These are phyloP conservation scores for Antheraea pernyi DNA, from an alignment of 1,140 invertebrate species.

Conservation along the genomic window DNA sequence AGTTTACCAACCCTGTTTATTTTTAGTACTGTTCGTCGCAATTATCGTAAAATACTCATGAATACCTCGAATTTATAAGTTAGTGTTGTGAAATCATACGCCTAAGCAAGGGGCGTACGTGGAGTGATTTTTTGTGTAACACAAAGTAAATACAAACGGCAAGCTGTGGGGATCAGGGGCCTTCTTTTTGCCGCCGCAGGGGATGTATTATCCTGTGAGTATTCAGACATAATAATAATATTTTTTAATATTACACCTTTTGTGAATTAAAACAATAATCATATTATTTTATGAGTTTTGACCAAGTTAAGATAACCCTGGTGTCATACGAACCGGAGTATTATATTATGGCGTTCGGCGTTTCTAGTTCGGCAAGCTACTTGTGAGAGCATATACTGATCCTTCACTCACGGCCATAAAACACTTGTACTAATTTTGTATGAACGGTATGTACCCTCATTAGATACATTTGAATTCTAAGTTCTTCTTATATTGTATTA, in stretches of 20 bases:
- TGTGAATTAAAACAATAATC: slow-evolving; percentile 6
- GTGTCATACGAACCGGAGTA: slow-evolving; percentile 23
- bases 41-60: slow-evolving; percentile 69
- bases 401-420: background rate
- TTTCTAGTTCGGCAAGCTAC: slow-evolving; percentile 20
- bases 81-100: slow-evolving; percentile 70
- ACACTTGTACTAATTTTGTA: background rate
- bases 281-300: slow-evolving; percentile 12
- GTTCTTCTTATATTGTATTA: too few species aligned
- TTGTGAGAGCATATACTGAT: background rate
- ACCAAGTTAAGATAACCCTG: slow-evolving; percentile 26
- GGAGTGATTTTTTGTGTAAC: slow-evolving; percentile 78
- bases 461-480: background rate
- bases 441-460: background rate
- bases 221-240: slow-evolving; percentile 27
- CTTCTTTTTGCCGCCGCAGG: slow-evolving; percentile 95
- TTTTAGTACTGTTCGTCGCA: slow-evolving; percentile 56
- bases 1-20: slow-evolving; percentile 53
- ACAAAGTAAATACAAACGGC: slow-evolving; percentile 87
- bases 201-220: slow-evolving; percentile 96
- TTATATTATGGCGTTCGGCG: slow-evolving; percentile 54
- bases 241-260: background rate
- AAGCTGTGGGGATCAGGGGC: slow-evolving; percentile 96
- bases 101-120: slow-evolving; percentile 63
- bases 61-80: slow-evolving; percentile 68